Evolutionary conservation across 1,140 invertebrate genomes (phyloP).

Genomic region (Bombus haemorrhoidalis): DNA sequence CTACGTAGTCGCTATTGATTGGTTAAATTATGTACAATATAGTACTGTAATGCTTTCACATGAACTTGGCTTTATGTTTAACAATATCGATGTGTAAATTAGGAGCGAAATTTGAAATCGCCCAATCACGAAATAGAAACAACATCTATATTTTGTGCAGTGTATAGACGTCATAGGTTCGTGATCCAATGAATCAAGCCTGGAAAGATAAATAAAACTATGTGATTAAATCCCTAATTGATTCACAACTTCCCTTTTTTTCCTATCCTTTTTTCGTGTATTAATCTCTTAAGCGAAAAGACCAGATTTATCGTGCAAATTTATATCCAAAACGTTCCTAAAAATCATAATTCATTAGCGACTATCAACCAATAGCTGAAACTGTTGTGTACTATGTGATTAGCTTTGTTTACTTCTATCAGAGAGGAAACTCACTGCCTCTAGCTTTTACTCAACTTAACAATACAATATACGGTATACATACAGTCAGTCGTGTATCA

Average conservation of each 20-base stretch:
- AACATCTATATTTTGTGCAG: too few relatives aligned
- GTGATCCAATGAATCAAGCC: too few relatives aligned
- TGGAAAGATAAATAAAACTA: too few relatives aligned
- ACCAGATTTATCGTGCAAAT: background rate
- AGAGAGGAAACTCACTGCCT: too few relatives aligned
- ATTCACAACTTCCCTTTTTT: background rate
- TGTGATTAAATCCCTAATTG: too few relatives aligned
- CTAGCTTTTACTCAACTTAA: too few relatives aligned
- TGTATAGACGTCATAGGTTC: too few relatives aligned
- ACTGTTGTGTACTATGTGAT: background rate
- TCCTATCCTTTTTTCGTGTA: background rate
- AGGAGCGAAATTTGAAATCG: background rate
- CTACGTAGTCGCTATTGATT: slow-evolving; percentile 46
- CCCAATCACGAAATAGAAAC: too few relatives aligned
- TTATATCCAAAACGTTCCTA: background rate
- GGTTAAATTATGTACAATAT: slow-evolving; percentile 22
- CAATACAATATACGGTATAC: too few relatives aligned
- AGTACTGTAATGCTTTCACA: background rate
- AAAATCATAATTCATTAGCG: background rate
- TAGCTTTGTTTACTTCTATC: background rate
- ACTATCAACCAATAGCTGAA: background rate
- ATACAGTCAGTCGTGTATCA: too few relatives aligned
- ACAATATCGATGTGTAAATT: background rate
- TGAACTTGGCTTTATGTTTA: background rate
- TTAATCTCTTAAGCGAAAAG: background rate